These are phyloP conservation scores for Agelastica alni DNA, from an alignment of 2,888 invertebrate genomes.

Conservation along the genomic window DNA sequence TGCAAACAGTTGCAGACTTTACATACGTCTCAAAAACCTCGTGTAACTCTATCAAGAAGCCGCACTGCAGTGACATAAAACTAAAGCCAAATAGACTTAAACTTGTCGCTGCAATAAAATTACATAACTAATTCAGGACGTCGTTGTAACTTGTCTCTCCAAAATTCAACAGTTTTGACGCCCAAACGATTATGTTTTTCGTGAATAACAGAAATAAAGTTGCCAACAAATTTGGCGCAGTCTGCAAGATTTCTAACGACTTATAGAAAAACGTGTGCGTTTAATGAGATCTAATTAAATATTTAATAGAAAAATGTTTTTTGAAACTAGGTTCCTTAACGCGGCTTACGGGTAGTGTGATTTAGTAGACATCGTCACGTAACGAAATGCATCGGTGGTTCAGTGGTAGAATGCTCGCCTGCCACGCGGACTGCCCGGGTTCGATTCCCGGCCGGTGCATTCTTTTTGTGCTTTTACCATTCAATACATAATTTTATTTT, in stretches of 20 bases:
- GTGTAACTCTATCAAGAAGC: slow-evolving; percentile 24
- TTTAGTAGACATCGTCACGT: too few species aligned
- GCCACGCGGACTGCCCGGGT: too few species aligned
- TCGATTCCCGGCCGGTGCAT: too few species aligned
- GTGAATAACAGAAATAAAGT: slow-evolving; percentile 5
- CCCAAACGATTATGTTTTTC: not conserved
- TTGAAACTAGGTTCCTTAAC: too few species aligned
- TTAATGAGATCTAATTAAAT: too few species aligned
- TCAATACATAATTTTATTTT: too few species aligned
- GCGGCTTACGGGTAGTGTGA: too few species aligned
- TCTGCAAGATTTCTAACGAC: not conserved
- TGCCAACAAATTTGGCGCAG: slow-evolving; percentile 1
- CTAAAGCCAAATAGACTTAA: slow-evolving; percentile 31
- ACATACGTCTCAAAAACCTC: slow-evolving; percentile 4
- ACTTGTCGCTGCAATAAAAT: slow-evolving; percentile 36
- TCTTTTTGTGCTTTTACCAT: too few species aligned
- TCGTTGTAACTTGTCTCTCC: not conserved
- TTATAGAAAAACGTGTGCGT: too few species aligned
- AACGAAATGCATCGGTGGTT: too few species aligned
- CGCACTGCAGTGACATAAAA: slow-evolving; percentile 40
- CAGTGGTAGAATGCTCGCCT: too few species aligned
- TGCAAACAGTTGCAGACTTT: not conserved
- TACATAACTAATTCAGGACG: slow-evolving; percentile 37
- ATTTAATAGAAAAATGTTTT: too few species aligned
- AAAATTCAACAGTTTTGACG: slow-evolving; percentile 16